Percentiles rank a stretch among this genome's conserved stretches.
Conservation (phyloP, 1,140 invertebrate species). For the Vanessa tameamea region DNA sequence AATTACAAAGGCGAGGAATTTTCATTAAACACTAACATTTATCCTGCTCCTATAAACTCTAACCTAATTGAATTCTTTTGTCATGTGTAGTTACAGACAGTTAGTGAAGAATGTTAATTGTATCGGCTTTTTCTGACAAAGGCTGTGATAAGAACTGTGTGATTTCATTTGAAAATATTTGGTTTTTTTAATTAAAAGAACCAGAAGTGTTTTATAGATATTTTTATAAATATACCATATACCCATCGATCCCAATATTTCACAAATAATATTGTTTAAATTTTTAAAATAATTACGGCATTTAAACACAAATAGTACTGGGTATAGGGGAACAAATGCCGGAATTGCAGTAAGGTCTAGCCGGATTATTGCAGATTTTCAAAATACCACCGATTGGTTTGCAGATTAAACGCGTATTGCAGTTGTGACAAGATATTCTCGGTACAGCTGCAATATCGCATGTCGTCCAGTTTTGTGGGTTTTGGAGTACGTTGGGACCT, state of each 20-base stretch:
- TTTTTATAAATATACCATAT: background rate
- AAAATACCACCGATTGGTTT: constrained; percentile 53
- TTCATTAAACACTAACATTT: constrained; percentile 48
- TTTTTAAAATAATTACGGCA: background rate
- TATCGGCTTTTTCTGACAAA: background rate
- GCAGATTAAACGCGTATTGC: constrained; percentile 59
- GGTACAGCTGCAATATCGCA: constrained; percentile 45
- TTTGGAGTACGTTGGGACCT: background rate
- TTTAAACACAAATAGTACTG: constrained; percentile 42
- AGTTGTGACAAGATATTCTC: constrained; percentile 54
- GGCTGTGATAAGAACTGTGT: background rate
- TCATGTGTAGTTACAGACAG: constrained; percentile 10
- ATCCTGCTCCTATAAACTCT: constrained; percentile 26
- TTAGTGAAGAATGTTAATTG: constrained; percentile 7
- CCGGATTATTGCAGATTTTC: constrained; percentile 37
- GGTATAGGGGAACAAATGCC: constrained; percentile 55
- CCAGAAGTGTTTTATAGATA: background rate
- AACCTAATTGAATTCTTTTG: constrained; percentile 40
- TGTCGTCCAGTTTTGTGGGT: constrained; percentile 40
- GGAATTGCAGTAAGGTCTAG: constrained; percentile 52
- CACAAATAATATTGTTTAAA: too few relatives aligned
- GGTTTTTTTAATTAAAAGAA: background rate
- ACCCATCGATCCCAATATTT: background rate
- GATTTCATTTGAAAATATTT: background rate
- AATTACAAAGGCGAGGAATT: constrained; percentile 39